Percentiles rank a stretch among this genome's conserved stretches.
Evolutionary conservation across 2,888 invertebrate genomes (phyloP).

Genomic region (Caenorhabditis wallacei): DNA sequence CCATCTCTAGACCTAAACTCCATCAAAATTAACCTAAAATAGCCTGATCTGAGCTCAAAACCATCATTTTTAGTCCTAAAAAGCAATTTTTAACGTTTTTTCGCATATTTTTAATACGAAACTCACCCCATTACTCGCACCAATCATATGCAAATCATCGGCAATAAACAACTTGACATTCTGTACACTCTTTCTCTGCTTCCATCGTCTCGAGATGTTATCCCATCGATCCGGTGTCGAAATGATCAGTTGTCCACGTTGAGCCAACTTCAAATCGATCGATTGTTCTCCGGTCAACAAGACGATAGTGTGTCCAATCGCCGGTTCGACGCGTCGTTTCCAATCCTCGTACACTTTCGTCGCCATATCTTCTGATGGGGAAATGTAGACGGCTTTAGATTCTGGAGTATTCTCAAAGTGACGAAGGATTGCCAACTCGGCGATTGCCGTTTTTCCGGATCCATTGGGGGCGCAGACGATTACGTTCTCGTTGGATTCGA

Average conservation of each 20-base stretch:
- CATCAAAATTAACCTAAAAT: no score
- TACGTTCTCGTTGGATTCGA: slow-evolving; percentile 95
- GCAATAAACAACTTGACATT: slow-evolving; percentile 96
- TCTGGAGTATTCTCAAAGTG: slow-evolving; percentile 87
- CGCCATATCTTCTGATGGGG: slow-evolving; percentile 94
- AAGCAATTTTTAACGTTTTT: background rate
- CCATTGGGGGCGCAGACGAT: slow-evolving; percentile 88
- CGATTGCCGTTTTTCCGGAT: slow-evolving; percentile 89
- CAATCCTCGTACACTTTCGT: slow-evolving; percentile 91
- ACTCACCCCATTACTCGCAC: slow-evolving; percentile 85
- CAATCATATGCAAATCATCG: slow-evolving; percentile 92
- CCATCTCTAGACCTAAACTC: background rate
- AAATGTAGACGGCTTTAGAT: slow-evolving; percentile 93
- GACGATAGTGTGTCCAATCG: slow-evolving; percentile 90
- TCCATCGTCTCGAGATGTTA: slow-evolving; percentile 97
- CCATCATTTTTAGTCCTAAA: background rate
- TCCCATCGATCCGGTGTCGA: slow-evolving; percentile 92
- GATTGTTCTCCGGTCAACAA: slow-evolving; percentile 97
- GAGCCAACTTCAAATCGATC: slow-evolving; percentile 93
- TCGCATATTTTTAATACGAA: background rate
- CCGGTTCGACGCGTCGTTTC: slow-evolving; percentile 88
- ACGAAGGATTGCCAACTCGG: slow-evolving; percentile 95
- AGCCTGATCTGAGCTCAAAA: no score
- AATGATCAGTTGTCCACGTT: slow-evolving; percentile 91
- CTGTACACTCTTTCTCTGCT: slow-evolving; percentile 98